A percentile compares a stretch with the other conserved stretches of the same genome.
These are phyloP conservation scores for Schizaphis graminum DNA, from an alignment of 2,888 invertebrate species.

Conservation along the genomic window DNA sequence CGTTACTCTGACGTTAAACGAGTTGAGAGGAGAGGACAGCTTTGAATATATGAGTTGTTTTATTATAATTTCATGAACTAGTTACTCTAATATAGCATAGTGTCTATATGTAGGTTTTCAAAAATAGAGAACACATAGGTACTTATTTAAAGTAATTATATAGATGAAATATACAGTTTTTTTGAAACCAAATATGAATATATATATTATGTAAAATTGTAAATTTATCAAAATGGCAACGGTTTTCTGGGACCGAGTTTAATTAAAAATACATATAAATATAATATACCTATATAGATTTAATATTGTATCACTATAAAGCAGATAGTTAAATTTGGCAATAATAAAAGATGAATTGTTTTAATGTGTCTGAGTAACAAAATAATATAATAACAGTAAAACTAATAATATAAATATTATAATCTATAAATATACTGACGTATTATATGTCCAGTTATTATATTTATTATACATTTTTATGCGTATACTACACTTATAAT, in stretches of 20 bases:
- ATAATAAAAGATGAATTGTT: neutral
- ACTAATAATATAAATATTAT: neutral
- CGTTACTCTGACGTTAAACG: constrained; percentile 1
- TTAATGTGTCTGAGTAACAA: neutral
- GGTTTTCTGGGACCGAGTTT: neutral
- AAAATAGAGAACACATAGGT: neutral
- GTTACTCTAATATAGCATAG: neutral
- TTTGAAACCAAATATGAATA: neutral
- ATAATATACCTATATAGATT: no score
- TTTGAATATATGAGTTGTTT: constrained; percentile 12
- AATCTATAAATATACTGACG: neutral
- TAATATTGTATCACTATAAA: neutral
- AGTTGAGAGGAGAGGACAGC: neutral
- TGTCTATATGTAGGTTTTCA: neutral
- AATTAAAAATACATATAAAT: neutral
- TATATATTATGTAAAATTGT: neutral
- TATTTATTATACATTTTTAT: neutral
- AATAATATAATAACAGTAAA: neutral
- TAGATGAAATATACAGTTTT: neutral
- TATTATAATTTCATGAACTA: neutral
- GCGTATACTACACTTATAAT: neutral
- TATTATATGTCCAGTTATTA: neutral
- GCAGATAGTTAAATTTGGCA: neutral
- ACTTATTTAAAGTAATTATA: neutral
- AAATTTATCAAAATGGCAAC: neutral